Conservation (phyloP, 2,113 vertebrate genomes). For the Pygathrix nemaeus region DNA sequence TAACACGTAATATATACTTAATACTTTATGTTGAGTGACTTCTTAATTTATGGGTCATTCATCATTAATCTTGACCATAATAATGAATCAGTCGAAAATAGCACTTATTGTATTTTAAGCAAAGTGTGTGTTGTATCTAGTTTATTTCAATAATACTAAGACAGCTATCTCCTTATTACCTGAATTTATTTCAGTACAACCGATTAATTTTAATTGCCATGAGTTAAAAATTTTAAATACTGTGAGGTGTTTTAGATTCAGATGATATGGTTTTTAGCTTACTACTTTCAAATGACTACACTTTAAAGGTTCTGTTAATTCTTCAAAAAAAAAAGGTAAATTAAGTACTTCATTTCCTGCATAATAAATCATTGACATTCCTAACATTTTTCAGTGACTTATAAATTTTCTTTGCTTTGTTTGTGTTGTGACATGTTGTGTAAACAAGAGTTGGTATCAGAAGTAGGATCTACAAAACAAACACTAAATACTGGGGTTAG, state of each 20-base stretch:
- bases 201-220: not conserved
- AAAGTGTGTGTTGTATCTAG: not conserved
- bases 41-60: not conserved
- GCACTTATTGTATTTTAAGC: not conserved
- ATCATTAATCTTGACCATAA: slow-evolving; percentile 34
- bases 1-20: not conserved
- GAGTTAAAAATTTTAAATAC: slow-evolving; percentile 15
- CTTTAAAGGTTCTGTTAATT: slow-evolving; percentile 41
- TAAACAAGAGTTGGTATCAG: slow-evolving; percentile 26
- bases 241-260: not conserved
- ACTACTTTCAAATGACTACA: not conserved
- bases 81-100: not conserved
- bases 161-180: not conserved
- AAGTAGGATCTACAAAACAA: slow-evolving; percentile 24
- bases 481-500: not conserved
- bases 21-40: not conserved
- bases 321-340: slow-evolving; percentile 18
- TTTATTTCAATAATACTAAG: not conserved
- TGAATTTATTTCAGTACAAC: not conserved
- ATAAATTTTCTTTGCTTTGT: slow-evolving; percentile 61
- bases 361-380: slow-evolving; percentile 59
- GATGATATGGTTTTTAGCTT: not conserved
- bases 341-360: slow-evolving; percentile 37
- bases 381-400: slow-evolving; percentile 52
- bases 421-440: slow-evolving; percentile 46